Percentiles rank a stretch among this genome's conserved stretches.
Evolutionary conservation across 2,797 vertebrate species (phyloP).

Genomic region (Catamblyrhynchus diadema): DNA sequence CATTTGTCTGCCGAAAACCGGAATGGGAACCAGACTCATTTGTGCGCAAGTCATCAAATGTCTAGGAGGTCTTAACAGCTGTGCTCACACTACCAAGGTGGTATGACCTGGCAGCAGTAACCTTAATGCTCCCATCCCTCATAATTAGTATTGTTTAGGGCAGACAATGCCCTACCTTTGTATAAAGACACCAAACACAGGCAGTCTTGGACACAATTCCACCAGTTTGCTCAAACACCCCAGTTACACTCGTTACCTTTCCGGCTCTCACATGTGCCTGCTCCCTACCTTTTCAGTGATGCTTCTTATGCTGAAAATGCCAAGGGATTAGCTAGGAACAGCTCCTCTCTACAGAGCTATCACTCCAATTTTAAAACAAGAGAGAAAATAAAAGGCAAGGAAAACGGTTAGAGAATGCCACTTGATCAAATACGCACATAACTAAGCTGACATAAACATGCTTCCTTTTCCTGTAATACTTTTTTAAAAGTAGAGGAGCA

Average conservation of each 20-base stretch:
- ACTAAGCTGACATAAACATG: conserved; percentile 72
- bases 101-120: background rate
- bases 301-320: conserved; percentile 40
- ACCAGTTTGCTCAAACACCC: background rate
- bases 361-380: background rate
- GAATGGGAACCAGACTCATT: background rate
- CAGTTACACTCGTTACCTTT: background rate
- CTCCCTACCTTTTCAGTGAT: conserved; percentile 22
- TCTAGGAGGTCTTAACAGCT: conserved; percentile 37
- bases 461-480: conserved; percentile 68
- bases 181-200: background rate
- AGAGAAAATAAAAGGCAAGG: background rate
- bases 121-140: background rate
- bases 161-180: background rate
- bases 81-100: conserved; percentile 19
- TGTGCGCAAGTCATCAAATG: background rate
- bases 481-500: conserved; percentile 75
- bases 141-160: background rate
- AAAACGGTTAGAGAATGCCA: background rate
- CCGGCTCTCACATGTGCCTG: background rate
- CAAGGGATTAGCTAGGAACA: conserved; percentile 38
- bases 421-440: conserved; percentile 63
- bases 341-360: conserved; percentile 20
- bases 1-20: background rate
- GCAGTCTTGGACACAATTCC: background rate